Conservation (phyloP, 2,797 vertebrate species). For the Acrocephalus scirpaceus region DNA sequence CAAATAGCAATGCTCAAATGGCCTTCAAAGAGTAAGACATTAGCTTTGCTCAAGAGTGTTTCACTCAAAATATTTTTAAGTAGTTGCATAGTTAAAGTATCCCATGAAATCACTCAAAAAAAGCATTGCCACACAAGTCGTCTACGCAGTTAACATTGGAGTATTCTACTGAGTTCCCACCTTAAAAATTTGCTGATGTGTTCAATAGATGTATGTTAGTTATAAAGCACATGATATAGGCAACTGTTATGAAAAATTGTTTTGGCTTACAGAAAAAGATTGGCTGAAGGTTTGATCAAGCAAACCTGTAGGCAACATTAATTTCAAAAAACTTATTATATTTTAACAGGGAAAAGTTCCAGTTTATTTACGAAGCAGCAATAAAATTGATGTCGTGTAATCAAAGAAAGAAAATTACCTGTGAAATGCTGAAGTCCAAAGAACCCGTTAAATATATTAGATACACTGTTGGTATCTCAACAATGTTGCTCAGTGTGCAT, state of each 20-base stretch:
- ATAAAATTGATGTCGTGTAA: background rate
- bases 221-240: accelerated
- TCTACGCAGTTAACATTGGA: background rate
- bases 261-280: background rate
- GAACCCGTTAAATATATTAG: background rate
- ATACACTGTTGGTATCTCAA: background rate
- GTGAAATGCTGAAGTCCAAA: background rate
- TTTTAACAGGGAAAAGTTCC: background rate
- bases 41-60: background rate
- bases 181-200: background rate
- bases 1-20: background rate
- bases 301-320: background rate
- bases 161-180: background rate
- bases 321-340: background rate
- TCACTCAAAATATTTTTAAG: background rate
- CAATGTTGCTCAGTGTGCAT: background rate
- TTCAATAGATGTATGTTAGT: background rate
- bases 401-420: background rate
- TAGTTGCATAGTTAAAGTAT: background rate
- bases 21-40: background rate
- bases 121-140: background rate
- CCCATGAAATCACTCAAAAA: background rate
- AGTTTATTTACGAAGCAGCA: background rate
- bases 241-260: background rate
- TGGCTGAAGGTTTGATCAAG: background rate